A percentile compares a stretch with the other conserved stretches of the same genome.
Evolutionary conservation across 2,797 vertebrate species (phyloP).

Genomic region (Sebastolobus alascanus): DNA sequence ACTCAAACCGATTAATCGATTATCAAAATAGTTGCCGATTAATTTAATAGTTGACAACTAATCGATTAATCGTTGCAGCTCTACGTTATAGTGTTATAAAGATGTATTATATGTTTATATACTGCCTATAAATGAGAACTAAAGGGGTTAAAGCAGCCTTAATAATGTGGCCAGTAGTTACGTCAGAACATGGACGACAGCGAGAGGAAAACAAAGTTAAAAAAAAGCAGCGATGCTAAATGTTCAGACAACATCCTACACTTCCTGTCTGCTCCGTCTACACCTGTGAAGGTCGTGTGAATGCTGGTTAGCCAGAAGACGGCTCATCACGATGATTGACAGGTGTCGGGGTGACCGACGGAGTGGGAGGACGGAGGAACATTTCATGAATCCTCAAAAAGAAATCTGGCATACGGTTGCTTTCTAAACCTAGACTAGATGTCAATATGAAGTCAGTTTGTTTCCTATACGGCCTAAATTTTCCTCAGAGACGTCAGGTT

Average conservation of each 20-base stretch:
- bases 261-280: neutral
- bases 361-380: neutral
- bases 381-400: neutral
- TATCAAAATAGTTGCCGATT: too few species aligned
- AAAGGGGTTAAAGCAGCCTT: neutral
- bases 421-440: neutral
- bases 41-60: too few species aligned
- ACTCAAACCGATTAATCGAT: too few species aligned
- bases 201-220: neutral
- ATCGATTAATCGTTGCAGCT: too few species aligned
- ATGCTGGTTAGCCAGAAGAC: neutral
- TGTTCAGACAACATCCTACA: neutral
- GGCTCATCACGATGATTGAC: slow-evolving; percentile 9
- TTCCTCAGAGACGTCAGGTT: neutral
- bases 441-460: neutral
- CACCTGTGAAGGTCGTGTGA: neutral
- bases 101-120: too few species aligned
- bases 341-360: neutral
- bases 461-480: neutral
- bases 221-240: neutral
- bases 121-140: neutral
- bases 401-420: neutral
- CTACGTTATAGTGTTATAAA: too few species aligned
- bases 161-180: neutral
- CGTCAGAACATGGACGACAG: neutral